Evolutionary conservation across 2,888 invertebrate genomes (phyloP), one percentile per base, ranked within the genome.

Genomic region (Amiota minor): DNA sequence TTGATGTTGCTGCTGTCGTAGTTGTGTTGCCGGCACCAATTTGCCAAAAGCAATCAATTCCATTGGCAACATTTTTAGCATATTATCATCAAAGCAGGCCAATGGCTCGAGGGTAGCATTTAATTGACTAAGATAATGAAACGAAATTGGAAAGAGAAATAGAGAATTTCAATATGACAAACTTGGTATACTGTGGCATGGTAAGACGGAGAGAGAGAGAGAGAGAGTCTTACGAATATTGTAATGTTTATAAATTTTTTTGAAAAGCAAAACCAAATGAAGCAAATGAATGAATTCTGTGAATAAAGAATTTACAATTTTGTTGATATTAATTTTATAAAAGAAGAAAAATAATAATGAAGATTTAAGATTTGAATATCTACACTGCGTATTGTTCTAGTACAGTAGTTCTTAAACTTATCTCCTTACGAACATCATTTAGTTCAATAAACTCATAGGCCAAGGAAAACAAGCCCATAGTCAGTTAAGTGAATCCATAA

Each of bases 1-100:
- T 76, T 82, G 72, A n/a, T 80, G 82, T 47, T 70, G 73, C 70
- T 77, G 84, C 47, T 72, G 75, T 35, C 35, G 35, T 35, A 35
- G 35, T 61, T 75, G 73, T 55, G 76, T 75, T 62, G 81, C 82
- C 75, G 87, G 87, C 80, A 88, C 80, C 81, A 89, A 87, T 87
- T 89, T 89, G 78, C 90, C 90, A 80, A 89, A 89, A 78, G 87
- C 88, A 86, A 89, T 89, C 87, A 89, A 87, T 86, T 89, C 86
- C 72, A 88, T 88, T 78, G 89, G 89, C 79, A 89, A 78, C 84
- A 89, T 86, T 86, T 87, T 88, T 79, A 89, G 85, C 83, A 89
- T 85, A 82, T 88, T 88, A 78, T 83, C 84, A 83, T 89, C 89
- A 83, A 89, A 89, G 77, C 88, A 89, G 45, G 85, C 86, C 79